Evolutionary conservation across 2,888 invertebrate species (phyloP).

Genomic region (Rapana venosa): DNA sequence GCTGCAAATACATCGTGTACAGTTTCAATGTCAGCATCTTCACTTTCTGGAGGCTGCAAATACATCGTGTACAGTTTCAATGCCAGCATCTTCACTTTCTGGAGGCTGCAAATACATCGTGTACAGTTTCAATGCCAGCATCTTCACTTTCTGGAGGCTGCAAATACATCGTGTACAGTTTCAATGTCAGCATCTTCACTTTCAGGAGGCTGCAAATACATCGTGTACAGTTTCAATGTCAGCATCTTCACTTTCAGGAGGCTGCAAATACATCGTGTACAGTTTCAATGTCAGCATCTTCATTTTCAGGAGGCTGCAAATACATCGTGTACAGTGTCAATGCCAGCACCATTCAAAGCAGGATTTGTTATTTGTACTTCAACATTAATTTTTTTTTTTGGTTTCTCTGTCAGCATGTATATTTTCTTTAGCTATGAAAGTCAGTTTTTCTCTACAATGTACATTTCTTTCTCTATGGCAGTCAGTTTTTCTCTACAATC

Average conservation of each 20-base stretch:
- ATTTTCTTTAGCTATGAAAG: too few species aligned
- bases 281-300: slow-evolving; percentile 51
- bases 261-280: slow-evolving; percentile 50
- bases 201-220: slow-evolving; percentile 62
- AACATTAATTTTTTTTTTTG: too few species aligned
- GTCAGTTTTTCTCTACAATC: too few species aligned
- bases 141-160: slow-evolving; percentile 68
- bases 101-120: slow-evolving; percentile 56
- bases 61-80: not conserved
- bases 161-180: not conserved
- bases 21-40: slow-evolving; percentile 51
- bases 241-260: slow-evolving; percentile 67
- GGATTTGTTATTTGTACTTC: too few species aligned
- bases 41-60: slow-evolving; percentile 63
- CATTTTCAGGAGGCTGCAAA: slow-evolving; percentile 63
- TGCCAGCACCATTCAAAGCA: too few species aligned
- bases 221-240: too few species aligned
- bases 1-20: slow-evolving; percentile 50
- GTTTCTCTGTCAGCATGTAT: too few species aligned
- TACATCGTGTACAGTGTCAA: not conserved
- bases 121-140: too few species aligned
- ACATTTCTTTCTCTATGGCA: too few species aligned
- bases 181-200: slow-evolving; percentile 55
- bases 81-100: slow-evolving; percentile 63
- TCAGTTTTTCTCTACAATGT: too few species aligned